Evolutionary conservation across 1,140 invertebrate genomes (phyloP), one percentile per base, ranked within the genome.

Genomic region (Macrobrachium nipponense): DNA sequence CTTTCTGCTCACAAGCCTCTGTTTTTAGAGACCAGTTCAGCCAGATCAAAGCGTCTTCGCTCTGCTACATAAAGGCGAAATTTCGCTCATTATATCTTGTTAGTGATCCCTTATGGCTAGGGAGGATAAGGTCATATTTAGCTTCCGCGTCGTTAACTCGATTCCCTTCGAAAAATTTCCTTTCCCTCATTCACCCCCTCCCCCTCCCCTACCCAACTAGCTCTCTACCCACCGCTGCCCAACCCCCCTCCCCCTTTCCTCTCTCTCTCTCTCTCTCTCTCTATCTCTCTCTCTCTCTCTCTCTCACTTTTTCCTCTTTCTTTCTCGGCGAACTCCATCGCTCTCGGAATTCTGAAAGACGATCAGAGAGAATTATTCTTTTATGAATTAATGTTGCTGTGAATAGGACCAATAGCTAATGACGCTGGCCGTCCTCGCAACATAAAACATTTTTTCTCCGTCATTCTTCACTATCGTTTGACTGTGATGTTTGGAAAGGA

Each of bases 81-180:
- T 82, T 82, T 82, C 70, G 70, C 60, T 60, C 81, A 82, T 82
- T 68, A 82, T 82, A 72, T 72, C 81, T 82, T 82, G 81, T 82
- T 82, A 82, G 81, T 60, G 70, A 76, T 36, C 60, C 81, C 81
- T 72, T 82, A 82, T 75, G 73, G 81, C 81, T 60, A 75, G 23
- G 59, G 44, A 36, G 81, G 81, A 82, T 82, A 82, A 82, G 81
- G 81, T 82, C 81, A 82, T 75, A 75, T 82, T 82, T 82, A 82
- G 81, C 75, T 82, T 82, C 70, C 81, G 59, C 70, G 70, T 62
- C 81, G 81, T 82, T 82, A 82, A 82, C 81, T 82, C 81, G 70
- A 82, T 62, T 82, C 70, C 58, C 72, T 76, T 72, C 58, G 58
- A 58, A 60, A 73, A 82, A 75, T 75, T 61, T 73, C 60, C 72